Conservation (phyloP, 2,888 invertebrate genomes). For the Agrotis ipsilon region DNA sequence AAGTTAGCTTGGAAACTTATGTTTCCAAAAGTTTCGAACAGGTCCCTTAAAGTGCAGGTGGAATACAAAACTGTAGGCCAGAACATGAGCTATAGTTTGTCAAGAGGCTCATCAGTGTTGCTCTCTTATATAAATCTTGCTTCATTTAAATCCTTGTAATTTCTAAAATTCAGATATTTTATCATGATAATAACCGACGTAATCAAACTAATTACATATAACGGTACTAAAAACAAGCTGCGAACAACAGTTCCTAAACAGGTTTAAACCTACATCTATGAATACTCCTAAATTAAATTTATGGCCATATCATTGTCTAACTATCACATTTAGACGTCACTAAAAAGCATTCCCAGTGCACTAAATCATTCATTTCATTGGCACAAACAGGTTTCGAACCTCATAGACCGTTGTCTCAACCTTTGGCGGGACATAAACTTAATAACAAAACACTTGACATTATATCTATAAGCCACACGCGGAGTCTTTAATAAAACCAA, state of each 20-base stretch:
- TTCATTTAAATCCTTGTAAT: neutral
- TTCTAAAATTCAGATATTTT: neutral
- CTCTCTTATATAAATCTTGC: neutral
- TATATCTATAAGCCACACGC: conserved; percentile 79
- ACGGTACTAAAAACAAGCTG: conserved; percentile 23
- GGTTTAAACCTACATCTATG: conserved; percentile 43
- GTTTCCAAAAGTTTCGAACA: no score
- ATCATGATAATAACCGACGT: neutral
- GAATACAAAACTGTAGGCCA: no score
- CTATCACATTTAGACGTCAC: conserved; percentile 79
- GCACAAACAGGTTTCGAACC: conserved; percentile 81
- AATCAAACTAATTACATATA: conserved; percentile 18
- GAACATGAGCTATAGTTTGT: no score
- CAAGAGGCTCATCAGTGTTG: no score
- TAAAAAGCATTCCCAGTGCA: conserved; percentile 85
- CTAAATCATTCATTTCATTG: conserved; percentile 84
- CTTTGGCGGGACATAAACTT: conserved; percentile 84
- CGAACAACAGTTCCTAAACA: conserved; percentile 31
- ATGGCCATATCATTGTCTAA: conserved; percentile 82
- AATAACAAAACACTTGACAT: conserved; percentile 87
- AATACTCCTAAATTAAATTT: conserved; percentile 73
- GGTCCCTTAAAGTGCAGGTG: no score
- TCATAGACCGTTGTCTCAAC: conserved; percentile 81
- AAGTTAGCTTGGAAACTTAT: no score
- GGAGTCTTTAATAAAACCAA: conserved; percentile 64